phyloP scores from a whole-genome alignment of 2,797 vertebrate species.

The Semaprochilodus insignis region DNA sequence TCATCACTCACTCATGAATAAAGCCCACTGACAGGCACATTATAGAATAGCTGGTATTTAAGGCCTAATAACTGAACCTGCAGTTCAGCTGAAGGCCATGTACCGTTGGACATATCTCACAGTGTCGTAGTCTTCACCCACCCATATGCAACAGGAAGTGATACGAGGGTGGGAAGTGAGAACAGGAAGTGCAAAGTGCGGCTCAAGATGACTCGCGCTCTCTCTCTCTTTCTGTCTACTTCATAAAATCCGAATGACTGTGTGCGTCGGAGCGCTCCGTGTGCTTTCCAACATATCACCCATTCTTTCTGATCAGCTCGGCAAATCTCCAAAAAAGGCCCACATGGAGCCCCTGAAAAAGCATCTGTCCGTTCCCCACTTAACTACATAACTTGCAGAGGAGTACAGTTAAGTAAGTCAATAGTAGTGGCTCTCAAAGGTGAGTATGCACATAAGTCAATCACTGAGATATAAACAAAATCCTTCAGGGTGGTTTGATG shows the following conservation, averaged over 20 bases:
- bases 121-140: slow-evolving; percentile 44
- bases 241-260: slow-evolving; percentile 30
- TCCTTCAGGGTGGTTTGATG: no score
- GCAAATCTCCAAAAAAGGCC: no score
- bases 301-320: not conserved
- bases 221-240: slow-evolving; percentile 4
- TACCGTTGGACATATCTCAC: slow-evolving; percentile 11
- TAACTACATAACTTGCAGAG: not conserved
- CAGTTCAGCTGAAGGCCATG: not conserved
- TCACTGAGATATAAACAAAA: no score
- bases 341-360: not conserved
- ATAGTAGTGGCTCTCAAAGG: no score
- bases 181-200: slow-evolving; percentile 75
- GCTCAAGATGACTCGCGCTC: slow-evolving; percentile 59
- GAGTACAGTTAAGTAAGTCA: not conserved
- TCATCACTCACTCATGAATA: not conserved
- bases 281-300: not conserved
- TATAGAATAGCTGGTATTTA: not conserved
- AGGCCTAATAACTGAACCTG: not conserved
- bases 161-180: slow-evolving; percentile 69
- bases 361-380: not conserved
- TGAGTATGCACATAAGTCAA: no score
- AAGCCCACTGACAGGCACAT: no score
- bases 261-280: not conserved
- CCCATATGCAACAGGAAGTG: slow-evolving; percentile 72